Conservation (phyloP, 2,888 invertebrate genomes). For the Chirona hameri region DNA sequence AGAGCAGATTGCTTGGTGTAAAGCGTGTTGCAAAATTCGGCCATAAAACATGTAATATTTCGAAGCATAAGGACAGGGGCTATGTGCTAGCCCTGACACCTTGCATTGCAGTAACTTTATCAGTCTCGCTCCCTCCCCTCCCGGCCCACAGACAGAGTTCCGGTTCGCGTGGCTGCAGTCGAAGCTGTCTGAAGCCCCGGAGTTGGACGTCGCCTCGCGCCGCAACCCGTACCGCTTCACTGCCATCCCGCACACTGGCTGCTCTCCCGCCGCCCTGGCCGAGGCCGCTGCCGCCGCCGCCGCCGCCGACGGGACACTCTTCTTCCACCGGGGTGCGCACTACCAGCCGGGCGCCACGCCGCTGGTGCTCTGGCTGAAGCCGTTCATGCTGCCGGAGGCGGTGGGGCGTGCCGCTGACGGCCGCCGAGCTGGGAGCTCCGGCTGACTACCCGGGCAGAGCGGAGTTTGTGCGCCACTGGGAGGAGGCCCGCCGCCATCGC, state of each 20-base stretch:
- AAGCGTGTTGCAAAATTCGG: too few species aligned
- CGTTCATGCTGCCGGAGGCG: conserved; percentile 76
- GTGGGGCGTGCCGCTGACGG: conserved; percentile 52
- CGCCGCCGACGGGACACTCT: too few species aligned
- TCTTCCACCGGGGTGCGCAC: conserved; percentile 78
- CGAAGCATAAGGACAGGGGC: too few species aligned
- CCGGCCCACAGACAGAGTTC: neutral
- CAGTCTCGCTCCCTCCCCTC: neutral
- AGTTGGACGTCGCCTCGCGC: neutral
- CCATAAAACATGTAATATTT: too few species aligned
- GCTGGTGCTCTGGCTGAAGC: conserved; percentile 85
- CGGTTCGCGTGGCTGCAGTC: neutral
- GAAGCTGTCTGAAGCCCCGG: neutral
- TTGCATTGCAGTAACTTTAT: neutral
- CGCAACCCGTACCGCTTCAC: neutral
- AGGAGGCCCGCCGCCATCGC: neutral
- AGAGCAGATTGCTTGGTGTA: too few species aligned
- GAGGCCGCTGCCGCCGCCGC: neutral
- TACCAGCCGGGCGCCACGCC: conserved; percentile 79
- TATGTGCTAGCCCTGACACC: neutral
- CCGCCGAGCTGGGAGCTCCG: conserved; percentile 40
- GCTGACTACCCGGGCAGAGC: neutral
- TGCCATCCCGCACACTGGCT: conserved; percentile 40
- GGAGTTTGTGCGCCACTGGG: neutral
- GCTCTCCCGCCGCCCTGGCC: conserved; percentile 12